Base-by-base conservation (phyloP, 2,113 vertebrate genomes). In the Delphinapterus leucas region DNA sequence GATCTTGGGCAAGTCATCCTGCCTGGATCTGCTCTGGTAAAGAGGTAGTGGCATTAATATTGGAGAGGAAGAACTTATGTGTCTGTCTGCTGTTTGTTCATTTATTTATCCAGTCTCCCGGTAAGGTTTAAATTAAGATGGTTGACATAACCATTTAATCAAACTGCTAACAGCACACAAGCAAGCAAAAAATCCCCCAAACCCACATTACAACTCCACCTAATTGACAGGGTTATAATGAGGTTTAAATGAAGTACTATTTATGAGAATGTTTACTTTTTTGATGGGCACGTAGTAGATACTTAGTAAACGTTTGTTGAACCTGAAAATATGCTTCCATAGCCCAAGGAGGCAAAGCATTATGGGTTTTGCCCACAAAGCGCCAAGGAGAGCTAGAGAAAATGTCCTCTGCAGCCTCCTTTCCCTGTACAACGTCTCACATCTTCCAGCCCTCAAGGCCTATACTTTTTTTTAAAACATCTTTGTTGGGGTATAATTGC, bases 331-430 rank as follows among this genome's bases (percentile, higher is more conserved):
- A 53, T 14, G 12, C n/a, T 60, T 17, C 20, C 4, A 2, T 28
- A 77, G 25, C 58, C 31, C 33, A n/a, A 25, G 28, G 28, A 90
- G 14, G 44, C 11, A 21, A 88, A 38, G 14, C 3, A 3, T 1
- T 2, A 0, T 68, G 15, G 18, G 2, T 70, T 74, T 55, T 91
- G 41, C n/a, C 20, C 31, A 12, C 20, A 47, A 0, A 0, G 0
- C 21, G 15, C 83, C 70, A 2, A 8, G 6, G 77, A 83, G 23
- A 86, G 10, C 36, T 25, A 8, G 18, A 31, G 73, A 21, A 47
- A 82, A 11, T 21, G 44, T 77, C 38, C 44, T 31, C 25, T 5
- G 31, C 5, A 5, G 6, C 58, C 41, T 58, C 31, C 61, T 80
- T 26, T 61, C 25, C 61, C 25, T 44, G 0, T 31, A 38, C 47